A percentile compares a stretch with the other conserved stretches of the same genome.
Conservation (phyloP, 2,888 invertebrate species). For the Leptinotarsa peninsularis region DNA sequence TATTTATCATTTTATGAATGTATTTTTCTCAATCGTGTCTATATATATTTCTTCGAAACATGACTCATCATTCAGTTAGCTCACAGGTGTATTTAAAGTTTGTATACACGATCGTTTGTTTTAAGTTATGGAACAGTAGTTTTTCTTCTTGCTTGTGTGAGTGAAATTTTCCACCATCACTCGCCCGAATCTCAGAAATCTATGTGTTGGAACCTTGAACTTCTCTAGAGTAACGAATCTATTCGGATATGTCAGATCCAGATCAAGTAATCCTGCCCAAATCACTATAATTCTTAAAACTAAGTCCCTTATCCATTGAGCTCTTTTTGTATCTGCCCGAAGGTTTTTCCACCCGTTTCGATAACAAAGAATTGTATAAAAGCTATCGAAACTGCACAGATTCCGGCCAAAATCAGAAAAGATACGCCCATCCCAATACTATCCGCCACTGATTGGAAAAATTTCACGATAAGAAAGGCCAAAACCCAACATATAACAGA, state of each 20-base stretch:
- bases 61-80: no score
- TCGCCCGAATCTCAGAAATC: no score
- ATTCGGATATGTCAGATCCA: background rate
- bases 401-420: conserved; percentile 51
- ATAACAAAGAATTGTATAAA: conserved; percentile 49
- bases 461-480: conserved; percentile 50
- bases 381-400: conserved; percentile 42
- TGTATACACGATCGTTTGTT: no score
- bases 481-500: conserved; percentile 45
- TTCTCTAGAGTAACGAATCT: no score
- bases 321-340: conserved; percentile 49
- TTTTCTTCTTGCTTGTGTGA: no score
- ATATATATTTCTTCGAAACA: no score
- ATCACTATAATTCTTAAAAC: background rate
- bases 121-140: no score
- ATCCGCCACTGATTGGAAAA: conserved; percentile 49
- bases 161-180: no score
- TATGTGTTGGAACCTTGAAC: no score
- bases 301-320: conserved; percentile 26
- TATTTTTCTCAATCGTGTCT: no score
- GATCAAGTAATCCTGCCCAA: background rate
- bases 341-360: conserved; percentile 54
- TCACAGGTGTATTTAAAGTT: no score
- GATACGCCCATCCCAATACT: conserved; percentile 49
- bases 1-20: no score